Evolutionary conservation across 92 coral and sea anemone genomes (phyloP).

Genomic region (Chrysogorgia sp.): DNA sequence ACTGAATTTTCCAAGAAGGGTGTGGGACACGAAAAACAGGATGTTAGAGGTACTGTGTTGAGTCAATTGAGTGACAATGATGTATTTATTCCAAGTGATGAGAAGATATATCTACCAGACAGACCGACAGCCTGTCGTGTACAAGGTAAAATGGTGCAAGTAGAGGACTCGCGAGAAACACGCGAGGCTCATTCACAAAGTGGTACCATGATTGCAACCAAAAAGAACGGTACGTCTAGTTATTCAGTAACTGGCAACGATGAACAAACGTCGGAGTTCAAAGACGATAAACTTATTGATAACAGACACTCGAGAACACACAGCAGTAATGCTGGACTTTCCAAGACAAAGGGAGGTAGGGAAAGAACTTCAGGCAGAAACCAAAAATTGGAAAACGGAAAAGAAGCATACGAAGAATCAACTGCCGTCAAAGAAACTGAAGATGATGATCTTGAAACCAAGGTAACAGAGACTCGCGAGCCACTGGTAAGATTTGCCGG

Average conservation of each 20-base stretch:
- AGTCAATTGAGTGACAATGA: background rate
- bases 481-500: background rate
- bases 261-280: no score
- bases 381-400: background rate
- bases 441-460: background rate
- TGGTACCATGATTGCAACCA: background rate
- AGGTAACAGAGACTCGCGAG: background rate
- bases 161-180: background rate
- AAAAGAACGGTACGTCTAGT: no score
- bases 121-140: background rate
- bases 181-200: background rate
- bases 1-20: background rate
- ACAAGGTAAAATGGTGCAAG: background rate
- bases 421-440: background rate
- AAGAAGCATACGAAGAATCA: background rate
- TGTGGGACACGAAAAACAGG: background rate
- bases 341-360: constrained; percentile 11
- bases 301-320: background rate
- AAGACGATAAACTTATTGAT: background rate
- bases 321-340: constrained; percentile 3
- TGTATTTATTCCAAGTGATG: background rate
- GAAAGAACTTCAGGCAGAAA: background rate
- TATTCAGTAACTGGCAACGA: no score
- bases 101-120: background rate
- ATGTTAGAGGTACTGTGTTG: background rate